These are phyloP conservation scores for Latrodectus geometricus DNA, from an alignment of 1,140 invertebrate species.

Conservation along the genomic window DNA sequence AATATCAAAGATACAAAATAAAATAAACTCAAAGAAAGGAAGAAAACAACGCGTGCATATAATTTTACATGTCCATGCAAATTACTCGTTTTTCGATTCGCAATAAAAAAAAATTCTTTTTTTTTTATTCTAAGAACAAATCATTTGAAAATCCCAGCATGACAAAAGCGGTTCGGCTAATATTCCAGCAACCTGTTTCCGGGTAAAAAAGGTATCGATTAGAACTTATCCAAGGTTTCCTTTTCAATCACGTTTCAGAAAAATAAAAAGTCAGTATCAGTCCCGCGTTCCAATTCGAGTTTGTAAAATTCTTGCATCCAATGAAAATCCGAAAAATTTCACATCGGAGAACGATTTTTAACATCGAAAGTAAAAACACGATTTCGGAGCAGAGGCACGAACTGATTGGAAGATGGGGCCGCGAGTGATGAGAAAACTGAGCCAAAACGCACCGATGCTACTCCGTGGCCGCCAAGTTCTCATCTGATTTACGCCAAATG, in stretches of 20 bases:
- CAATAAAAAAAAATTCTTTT: neutral
- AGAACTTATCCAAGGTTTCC: neutral
- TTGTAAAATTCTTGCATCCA: neutral
- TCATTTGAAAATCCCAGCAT: neutral
- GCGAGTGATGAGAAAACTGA: neutral
- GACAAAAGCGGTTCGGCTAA: conserved; percentile 14
- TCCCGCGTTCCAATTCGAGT: neutral
- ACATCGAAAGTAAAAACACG: neutral
- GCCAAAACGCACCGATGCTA: neutral
- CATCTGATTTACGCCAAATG: conserved; percentile 13
- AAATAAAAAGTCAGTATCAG: neutral
- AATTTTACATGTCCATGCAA: neutral
- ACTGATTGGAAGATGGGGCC: neutral
- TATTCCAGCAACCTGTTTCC: conserved; percentile 25
- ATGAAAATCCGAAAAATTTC: neutral
- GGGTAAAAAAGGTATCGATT: conserved; percentile 35
- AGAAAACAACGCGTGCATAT: neutral
- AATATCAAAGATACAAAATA: neutral
- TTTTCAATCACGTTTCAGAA: neutral
- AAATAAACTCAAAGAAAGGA: neutral
- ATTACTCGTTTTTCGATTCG: neutral
- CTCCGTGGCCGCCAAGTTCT: conserved; percentile 3
- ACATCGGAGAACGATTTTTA: neutral
- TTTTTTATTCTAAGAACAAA: neutral
- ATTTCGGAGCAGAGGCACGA: conserved; percentile 1